Conservation (phyloP, 2,888 invertebrate species). For the Pinctada fucata region DNA sequence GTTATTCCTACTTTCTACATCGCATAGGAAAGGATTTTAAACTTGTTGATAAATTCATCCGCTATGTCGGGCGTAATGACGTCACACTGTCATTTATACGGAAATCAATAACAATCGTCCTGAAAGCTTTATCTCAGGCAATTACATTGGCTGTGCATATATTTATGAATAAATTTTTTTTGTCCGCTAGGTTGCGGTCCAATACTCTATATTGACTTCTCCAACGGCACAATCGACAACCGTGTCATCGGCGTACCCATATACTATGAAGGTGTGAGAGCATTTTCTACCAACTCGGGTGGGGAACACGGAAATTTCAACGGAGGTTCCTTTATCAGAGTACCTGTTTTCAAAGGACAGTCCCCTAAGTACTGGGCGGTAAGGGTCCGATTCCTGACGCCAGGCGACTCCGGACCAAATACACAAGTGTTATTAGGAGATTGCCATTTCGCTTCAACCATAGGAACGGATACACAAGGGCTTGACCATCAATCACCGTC, state of each 20-base stretch:
- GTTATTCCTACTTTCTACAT: no score
- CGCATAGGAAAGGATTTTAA: no score
- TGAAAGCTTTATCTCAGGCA: no score
- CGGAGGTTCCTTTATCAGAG: neutral
- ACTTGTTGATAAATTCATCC: no score
- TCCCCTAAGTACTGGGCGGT: neutral
- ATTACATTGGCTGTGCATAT: no score
- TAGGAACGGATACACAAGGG: neutral
- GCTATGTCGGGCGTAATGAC: no score
- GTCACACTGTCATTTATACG: no score
- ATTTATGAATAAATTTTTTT: no score
- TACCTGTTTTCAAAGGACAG: neutral
- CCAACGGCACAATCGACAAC: neutral
- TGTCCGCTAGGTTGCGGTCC: neutral
- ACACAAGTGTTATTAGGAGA: neutral
- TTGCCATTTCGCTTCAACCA: neutral
- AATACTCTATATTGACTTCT: neutral
- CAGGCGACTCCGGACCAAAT: neutral
- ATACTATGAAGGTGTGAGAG: neutral
- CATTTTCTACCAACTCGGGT: neutral
- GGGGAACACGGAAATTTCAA: neutral
- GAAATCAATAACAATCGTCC: no score
- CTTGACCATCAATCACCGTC: neutral
- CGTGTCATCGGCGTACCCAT: neutral
- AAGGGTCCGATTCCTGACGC: neutral